These are phyloP conservation scores for Eurystomus gularis DNA, from an alignment of 2,113 vertebrate species.

Conservation along the genomic window DNA sequence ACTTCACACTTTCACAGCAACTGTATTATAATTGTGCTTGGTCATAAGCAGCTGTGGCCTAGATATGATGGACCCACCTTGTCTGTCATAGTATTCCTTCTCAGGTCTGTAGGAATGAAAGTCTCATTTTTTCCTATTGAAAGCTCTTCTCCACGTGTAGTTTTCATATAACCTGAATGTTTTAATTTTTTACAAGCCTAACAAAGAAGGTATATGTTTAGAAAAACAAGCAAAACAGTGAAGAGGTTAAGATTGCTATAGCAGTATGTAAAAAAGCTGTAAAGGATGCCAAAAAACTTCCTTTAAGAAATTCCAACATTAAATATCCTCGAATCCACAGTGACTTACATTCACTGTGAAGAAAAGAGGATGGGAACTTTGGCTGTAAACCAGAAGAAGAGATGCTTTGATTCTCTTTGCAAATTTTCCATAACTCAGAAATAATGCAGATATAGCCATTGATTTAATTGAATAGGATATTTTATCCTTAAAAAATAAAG, in stretches of 20 bases:
- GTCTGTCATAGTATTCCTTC: background rate
- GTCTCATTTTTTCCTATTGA: background rate
- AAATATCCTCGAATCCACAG: background rate
- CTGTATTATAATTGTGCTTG: background rate
- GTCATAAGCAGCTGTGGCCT: background rate
- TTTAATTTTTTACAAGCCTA: background rate
- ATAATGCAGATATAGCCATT: background rate
- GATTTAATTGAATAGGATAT: background rate
- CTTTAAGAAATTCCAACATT: background rate
- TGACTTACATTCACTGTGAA: background rate
- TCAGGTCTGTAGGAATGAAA: background rate
- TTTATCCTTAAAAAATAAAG: background rate
- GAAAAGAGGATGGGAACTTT: background rate
- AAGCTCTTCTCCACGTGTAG: background rate
- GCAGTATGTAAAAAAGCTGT: background rate
- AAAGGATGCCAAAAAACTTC: background rate
- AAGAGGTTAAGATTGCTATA: background rate
- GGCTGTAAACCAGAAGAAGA: background rate
- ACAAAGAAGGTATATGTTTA: background rate
- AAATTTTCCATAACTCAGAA: background rate
- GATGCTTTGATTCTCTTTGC: background rate
- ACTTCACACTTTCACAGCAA: conserved; percentile 4
- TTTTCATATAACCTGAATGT: background rate
- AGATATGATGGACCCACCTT: background rate
- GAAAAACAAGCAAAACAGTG: background rate